Conservation (phyloP, 2,797 vertebrate species). For the Sphenopsis melanotis region DNA sequence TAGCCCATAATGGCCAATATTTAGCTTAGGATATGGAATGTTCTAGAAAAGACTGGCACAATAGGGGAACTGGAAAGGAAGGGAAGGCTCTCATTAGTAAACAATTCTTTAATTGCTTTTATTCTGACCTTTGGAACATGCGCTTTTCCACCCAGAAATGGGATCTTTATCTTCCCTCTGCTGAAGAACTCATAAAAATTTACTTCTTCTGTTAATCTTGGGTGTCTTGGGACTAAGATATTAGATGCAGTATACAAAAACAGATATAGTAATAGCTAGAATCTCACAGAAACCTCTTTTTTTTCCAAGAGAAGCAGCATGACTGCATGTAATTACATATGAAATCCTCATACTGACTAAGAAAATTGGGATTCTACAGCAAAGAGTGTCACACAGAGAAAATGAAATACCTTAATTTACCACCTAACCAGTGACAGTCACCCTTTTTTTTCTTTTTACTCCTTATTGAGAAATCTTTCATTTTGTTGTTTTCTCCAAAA, state of each 20-base stretch:
- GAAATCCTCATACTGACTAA: background rate
- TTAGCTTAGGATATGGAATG: background rate
- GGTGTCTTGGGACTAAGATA: background rate
- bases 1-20: background rate
- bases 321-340: background rate
- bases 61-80: background rate
- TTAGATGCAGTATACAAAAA: background rate
- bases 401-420: background rate
- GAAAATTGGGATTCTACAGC: background rate
- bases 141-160: background rate
- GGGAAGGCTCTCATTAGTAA: background rate
- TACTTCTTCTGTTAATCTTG: background rate
- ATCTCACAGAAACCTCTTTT: background rate
- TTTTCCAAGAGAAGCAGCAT: background rate
- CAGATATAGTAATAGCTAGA: background rate
- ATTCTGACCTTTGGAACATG: background rate
- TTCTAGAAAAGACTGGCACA: background rate
- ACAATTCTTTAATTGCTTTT: background rate
- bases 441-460: background rate
- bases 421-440: background rate
- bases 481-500: background rate
- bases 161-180: background rate
- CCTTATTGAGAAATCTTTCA: background rate
- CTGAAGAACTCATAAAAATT: background rate
- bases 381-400: background rate